These are phyloP conservation scores for Therioaphis trifolii DNA, from an alignment of 2,888 invertebrate species.

Conservation along the genomic window DNA sequence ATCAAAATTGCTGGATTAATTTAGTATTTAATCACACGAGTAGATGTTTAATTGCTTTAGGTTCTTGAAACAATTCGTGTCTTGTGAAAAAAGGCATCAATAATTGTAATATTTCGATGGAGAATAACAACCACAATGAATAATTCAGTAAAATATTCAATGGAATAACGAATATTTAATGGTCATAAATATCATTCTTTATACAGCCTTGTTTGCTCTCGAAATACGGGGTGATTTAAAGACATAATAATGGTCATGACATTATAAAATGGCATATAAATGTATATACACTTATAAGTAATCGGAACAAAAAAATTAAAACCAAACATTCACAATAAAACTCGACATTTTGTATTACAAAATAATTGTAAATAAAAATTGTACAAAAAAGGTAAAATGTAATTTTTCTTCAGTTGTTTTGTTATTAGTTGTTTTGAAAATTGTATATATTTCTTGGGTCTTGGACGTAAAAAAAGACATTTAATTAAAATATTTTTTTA, in stretches of 20 bases:
- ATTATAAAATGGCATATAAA: no score
- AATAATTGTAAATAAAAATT: conserved; percentile 4
- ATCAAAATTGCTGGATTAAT: not conserved
- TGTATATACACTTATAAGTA: not conserved
- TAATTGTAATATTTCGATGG: not conserved
- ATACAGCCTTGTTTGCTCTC: not conserved
- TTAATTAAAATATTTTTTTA: no score
- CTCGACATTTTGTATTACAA: not conserved
- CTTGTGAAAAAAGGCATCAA: not conserved
- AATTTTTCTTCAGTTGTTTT: not conserved
- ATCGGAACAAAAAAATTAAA: not conserved
- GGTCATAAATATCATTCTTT: not conserved
- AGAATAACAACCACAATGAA: not conserved
- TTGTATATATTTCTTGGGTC: not conserved
- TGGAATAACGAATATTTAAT: not conserved
- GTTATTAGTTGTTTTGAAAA: conserved; percentile 31
- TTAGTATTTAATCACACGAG: not conserved
- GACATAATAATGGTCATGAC: not conserved
- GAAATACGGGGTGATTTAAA: not conserved
- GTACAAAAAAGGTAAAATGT: not conserved
- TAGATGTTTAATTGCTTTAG: not conserved
- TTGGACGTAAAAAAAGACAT: conserved; percentile 7
- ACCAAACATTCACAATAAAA: conserved; percentile 1
- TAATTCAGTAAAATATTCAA: not conserved
- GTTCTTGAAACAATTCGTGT: not conserved